Evolutionary conservation across 2,113 vertebrate genomes (phyloP).

Genomic region (Mastomys coucha): DNA sequence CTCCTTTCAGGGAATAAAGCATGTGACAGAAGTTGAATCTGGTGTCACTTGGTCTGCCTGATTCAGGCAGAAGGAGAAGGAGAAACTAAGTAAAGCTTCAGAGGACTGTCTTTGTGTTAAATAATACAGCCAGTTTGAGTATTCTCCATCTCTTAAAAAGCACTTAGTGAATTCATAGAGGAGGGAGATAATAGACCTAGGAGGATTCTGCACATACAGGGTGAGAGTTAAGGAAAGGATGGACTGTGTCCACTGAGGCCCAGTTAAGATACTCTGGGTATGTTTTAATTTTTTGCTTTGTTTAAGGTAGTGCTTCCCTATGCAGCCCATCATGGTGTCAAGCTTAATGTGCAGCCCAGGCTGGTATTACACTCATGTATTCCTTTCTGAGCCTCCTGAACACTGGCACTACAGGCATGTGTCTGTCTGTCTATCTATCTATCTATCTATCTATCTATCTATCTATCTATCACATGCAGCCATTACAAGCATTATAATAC

Average conservation of each 20-base stretch:
- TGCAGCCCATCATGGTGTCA: background rate
- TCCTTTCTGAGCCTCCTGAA: background rate
- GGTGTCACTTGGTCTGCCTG: background rate
- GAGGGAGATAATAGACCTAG: background rate
- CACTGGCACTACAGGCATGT: background rate
- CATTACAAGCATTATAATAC: background rate
- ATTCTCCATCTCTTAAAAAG: background rate
- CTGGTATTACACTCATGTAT: background rate
- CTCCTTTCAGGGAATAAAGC: background rate
- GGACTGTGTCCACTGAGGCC: background rate
- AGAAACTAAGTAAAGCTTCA: background rate
- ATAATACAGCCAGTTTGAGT: too few relatives aligned
- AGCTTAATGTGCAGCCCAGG: background rate
- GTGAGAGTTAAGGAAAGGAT: background rate
- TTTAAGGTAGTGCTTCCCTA: background rate
- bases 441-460: background rate
- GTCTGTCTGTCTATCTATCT: background rate
- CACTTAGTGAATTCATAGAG: background rate
- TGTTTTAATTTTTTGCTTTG: background rate
- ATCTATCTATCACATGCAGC: background rate
- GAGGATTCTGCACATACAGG: background rate
- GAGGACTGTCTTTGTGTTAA: background rate
- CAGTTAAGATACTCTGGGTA: background rate
- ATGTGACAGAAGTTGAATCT: background rate
- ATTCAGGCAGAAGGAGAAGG: background rate